Conservation (phyloP, 2,888 invertebrate genomes). For the Aricia artaxerxes region DNA sequence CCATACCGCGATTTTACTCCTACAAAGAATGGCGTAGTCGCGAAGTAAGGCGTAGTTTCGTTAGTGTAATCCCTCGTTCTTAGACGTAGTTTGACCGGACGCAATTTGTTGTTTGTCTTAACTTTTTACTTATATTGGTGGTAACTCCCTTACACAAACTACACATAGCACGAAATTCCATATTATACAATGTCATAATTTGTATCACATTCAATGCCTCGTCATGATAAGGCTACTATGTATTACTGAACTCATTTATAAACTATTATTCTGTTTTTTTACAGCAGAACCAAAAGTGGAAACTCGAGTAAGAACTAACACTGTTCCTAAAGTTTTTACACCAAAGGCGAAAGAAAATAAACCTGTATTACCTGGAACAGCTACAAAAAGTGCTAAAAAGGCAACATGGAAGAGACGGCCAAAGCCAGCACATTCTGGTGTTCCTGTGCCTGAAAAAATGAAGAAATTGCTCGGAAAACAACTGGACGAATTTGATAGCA, state of each 20-base stretch:
- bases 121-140: too few relatives aligned
- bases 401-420: conserved; percentile 59
- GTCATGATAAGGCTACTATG: too few relatives aligned
- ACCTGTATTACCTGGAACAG: conserved; percentile 50
- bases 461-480: conserved; percentile 55
- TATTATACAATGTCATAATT: too few relatives aligned
- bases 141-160: too few relatives aligned
- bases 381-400: conserved; percentile 60
- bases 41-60: too few relatives aligned
- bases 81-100: too few relatives aligned
- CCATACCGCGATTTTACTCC: too few relatives aligned
- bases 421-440: conserved; percentile 69
- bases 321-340: conserved; percentile 55
- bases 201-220: too few relatives aligned
- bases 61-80: too few relatives aligned
- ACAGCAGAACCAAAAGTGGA: conserved; percentile 49
- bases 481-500: conserved; percentile 50
- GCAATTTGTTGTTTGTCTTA: too few relatives aligned
- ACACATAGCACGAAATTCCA: too few relatives aligned
- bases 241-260: background rate
- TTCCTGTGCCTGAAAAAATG: conserved; percentile 71
- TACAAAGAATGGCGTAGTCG: too few relatives aligned
- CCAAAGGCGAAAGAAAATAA: conserved; percentile 59
- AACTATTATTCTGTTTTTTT: conserved; percentile 37
- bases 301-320: conserved; percentile 51